These are phyloP conservation scores for Catocala fraxini DNA, from an alignment of 2,888 invertebrate species.

Conservation along the genomic window DNA sequence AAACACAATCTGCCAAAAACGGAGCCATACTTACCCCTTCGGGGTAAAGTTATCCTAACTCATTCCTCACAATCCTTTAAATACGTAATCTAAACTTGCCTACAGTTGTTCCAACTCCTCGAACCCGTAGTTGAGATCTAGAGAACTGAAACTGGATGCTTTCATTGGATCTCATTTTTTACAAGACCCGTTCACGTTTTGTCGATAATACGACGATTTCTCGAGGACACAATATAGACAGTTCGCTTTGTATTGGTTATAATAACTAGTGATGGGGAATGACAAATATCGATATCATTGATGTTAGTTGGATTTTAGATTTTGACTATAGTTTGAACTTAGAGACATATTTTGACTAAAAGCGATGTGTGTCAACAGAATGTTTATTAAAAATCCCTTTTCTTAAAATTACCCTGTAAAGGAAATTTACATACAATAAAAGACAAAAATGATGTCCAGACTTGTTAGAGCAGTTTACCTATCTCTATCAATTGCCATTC, in stretches of 20 bases:
- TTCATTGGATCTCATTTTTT: conserved; percentile 23
- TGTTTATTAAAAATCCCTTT: no score
- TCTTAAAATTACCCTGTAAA: no score
- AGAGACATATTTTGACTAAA: neutral
- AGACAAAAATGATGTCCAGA: no score
- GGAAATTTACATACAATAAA: no score
- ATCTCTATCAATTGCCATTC: no score
- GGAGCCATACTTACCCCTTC: no score
- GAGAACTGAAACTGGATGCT: conserved; percentile 10
- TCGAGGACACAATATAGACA: conserved; percentile 45
- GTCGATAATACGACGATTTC: conserved; percentile 46
- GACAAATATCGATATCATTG: conserved; percentile 8
- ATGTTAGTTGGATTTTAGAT: neutral
- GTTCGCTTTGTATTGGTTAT: conserved; percentile 51
- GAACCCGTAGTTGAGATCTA: neutral
- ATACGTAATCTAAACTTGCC: no score
- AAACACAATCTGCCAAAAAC: no score
- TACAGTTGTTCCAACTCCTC: no score
- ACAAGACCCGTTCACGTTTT: conserved; percentile 34
- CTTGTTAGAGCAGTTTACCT: no score
- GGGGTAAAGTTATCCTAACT: no score
- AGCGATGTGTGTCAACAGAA: neutral
- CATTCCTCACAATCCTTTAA: no score
- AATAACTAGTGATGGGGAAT: conserved; percentile 44
- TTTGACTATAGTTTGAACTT: neutral